A percentile compares a stretch with the other conserved stretches of the same genome.
Evolutionary conservation across 1,140 invertebrate genomes (phyloP).

Genomic region (Bradynema listronoti): DNA sequence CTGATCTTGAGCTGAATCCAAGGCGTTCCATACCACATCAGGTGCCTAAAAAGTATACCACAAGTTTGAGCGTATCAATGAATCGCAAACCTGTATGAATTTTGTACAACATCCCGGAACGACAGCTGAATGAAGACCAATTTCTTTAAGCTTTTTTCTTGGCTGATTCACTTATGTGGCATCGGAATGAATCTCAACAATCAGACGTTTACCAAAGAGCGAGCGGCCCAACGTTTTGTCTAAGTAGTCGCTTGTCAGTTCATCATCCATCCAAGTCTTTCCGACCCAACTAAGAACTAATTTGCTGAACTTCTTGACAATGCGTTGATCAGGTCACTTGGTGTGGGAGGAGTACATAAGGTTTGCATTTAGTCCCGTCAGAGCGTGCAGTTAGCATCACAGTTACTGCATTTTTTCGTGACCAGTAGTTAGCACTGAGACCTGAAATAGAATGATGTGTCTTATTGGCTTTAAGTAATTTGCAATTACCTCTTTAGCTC

Average conservation of each 20-base stretch:
- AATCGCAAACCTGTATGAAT: not conserved
- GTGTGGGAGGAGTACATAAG: not conserved
- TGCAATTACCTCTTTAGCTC: slow-evolving; percentile 5
- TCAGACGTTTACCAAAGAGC: not conserved
- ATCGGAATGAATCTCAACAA: slow-evolving; percentile 4
- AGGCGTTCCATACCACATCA: slow-evolving; percentile 1
- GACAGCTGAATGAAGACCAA: not conserved
- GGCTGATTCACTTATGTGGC: not conserved
- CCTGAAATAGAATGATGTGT: slow-evolving; percentile 13
- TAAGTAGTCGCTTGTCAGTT: not conserved
- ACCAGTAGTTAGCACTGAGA: not conserved
- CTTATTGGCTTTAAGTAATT: slow-evolving; percentile 11
- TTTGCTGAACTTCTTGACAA: not conserved
- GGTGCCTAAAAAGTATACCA: not conserved
- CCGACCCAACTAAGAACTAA: not conserved
- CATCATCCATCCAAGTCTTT: slow-evolving; percentile 6
- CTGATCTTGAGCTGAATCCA: not conserved
- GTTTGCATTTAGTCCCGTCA: not conserved
- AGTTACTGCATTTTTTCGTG: slow-evolving; percentile 11
- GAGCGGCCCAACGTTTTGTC: not conserved
- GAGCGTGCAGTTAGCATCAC: slow-evolving; percentile 3
- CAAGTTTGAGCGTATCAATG: not conserved
- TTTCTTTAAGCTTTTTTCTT: not conserved
- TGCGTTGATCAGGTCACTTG: not conserved
- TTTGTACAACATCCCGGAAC: slow-evolving; percentile 7